Conservation (phyloP, 1,140 invertebrate species). For the Zaprionus africanus region DNA sequence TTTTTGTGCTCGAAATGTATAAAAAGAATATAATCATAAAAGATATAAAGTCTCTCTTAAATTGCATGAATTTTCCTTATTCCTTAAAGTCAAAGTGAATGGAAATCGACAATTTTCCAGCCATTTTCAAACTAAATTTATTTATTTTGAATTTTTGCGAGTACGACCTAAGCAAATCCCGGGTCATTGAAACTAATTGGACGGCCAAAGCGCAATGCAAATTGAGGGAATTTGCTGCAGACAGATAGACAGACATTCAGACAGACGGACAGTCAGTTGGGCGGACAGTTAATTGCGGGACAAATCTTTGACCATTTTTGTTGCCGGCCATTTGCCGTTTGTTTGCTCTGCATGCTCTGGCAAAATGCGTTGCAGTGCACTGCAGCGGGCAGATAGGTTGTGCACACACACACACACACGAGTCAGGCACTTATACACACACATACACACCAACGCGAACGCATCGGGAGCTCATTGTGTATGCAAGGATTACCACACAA, state of each 20-base stretch:
- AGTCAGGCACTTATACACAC: conserved; percentile 3
- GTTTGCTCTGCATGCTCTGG: conserved; percentile 62
- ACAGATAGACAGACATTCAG: background rate
- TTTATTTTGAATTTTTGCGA: background rate
- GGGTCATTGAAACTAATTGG: conserved; percentile 25
- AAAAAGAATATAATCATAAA: background rate
- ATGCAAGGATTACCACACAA: conserved; percentile 74
- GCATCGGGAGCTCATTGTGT: conserved; percentile 67
- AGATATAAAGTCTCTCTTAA: too few species aligned
- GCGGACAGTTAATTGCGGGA: conserved; percentile 60
- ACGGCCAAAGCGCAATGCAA: conserved; percentile 24
- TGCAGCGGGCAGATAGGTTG: conserved; percentile 64
- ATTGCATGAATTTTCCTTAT: too few species aligned
- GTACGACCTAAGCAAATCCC: conserved; percentile 6
- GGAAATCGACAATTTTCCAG: too few species aligned
- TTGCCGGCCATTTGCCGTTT: conserved; percentile 33
- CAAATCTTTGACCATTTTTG: conserved; percentile 64
- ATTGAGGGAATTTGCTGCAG: conserved; percentile 35
- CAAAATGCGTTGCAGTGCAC: conserved; percentile 54
- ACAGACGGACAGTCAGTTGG: conserved; percentile 2
- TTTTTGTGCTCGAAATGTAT: background rate
- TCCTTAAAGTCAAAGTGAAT: too few species aligned
- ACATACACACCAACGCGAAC: conserved; percentile 31
- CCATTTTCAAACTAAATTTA: too few species aligned
- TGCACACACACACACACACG: conserved; percentile 35